Evolutionary conservation across 2,888 invertebrate genomes (phyloP).

Genomic region (Mythimna lalbum): DNA sequence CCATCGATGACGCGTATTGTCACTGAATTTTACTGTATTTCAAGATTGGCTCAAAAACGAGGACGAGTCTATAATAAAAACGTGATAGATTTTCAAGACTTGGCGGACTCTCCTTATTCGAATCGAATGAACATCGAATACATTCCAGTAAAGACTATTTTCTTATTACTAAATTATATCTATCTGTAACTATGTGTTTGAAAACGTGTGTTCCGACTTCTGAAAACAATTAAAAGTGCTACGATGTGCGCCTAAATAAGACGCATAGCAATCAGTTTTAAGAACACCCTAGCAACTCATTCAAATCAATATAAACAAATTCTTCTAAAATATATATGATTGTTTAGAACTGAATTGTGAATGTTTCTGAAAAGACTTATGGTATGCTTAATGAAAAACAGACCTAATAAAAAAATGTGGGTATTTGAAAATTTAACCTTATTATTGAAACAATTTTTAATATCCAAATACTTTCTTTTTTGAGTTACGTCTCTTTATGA

Average conservation of each 20-base stretch:
- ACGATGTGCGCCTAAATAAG: constrained; percentile 1
- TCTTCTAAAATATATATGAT: neutral
- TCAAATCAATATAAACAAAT: neutral
- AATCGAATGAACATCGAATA: constrained; percentile 78
- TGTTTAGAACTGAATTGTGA: constrained; percentile 3
- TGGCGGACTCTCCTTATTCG: constrained; percentile 8
- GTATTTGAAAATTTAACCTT: too few species aligned
- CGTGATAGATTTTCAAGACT: neutral
- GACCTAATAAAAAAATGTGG: too few species aligned
- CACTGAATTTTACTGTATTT: neutral
- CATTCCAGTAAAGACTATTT: constrained; percentile 72
- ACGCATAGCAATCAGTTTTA: constrained; percentile 12
- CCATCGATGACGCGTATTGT: constrained; percentile 19
- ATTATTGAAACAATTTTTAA: too few species aligned
- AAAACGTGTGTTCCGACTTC: constrained; percentile 13
- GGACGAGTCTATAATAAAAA: neutral
- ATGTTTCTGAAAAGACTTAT: neutral
- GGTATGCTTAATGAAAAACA: too few species aligned
- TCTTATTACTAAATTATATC: constrained; percentile 17
- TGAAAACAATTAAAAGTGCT: neutral
- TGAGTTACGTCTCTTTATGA: too few species aligned
- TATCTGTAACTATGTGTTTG: constrained; percentile 14
- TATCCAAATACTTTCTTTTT: too few species aligned
- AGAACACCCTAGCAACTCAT: neutral
- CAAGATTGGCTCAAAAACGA: constrained; percentile 10